These are phyloP conservation scores for Drosophila chauvacae DNA, from an alignment of 1,140 invertebrate species.

Conservation along the genomic window DNA sequence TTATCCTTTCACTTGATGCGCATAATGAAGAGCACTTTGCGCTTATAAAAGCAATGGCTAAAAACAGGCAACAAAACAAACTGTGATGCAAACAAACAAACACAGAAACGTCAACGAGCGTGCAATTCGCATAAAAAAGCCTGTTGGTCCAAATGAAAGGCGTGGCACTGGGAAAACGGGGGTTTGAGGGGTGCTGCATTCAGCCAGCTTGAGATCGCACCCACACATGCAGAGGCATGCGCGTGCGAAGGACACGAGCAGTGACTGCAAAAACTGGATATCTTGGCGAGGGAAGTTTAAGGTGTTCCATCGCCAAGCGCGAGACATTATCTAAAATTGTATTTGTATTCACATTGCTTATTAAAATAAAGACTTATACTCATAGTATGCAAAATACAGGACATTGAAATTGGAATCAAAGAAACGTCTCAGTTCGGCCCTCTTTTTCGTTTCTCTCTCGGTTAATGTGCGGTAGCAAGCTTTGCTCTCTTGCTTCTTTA, in stretches of 20 bases:
- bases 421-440: too few relatives aligned
- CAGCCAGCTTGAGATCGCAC: conserved; percentile 65
- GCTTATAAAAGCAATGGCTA: conserved; percentile 80
- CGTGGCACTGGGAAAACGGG: background rate
- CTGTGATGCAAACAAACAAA: conserved; percentile 49
- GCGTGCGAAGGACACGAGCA: conserved; percentile 66
- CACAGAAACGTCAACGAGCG: conserved; percentile 55
- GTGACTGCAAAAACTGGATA: conserved; percentile 68
- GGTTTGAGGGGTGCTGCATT: conserved; percentile 45
- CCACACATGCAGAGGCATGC: conserved; percentile 42
- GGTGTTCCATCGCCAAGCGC: background rate
- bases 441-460: background rate
- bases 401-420: too few relatives aligned
- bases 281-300: conserved; percentile 17
- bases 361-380: too few relatives aligned
- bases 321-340: background rate
- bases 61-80: conserved; percentile 72
- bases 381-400: too few relatives aligned
- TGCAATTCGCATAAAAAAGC: conserved; percentile 43
- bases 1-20: conserved; percentile 76
- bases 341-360: background rate
- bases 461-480: background rate
- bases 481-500: too few relatives aligned
- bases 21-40: conserved; percentile 84
- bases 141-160: conserved; percentile 14